Evolutionary conservation across 2,113 vertebrate genomes (phyloP).

Genomic region (Baryphthengus martii): DNA sequence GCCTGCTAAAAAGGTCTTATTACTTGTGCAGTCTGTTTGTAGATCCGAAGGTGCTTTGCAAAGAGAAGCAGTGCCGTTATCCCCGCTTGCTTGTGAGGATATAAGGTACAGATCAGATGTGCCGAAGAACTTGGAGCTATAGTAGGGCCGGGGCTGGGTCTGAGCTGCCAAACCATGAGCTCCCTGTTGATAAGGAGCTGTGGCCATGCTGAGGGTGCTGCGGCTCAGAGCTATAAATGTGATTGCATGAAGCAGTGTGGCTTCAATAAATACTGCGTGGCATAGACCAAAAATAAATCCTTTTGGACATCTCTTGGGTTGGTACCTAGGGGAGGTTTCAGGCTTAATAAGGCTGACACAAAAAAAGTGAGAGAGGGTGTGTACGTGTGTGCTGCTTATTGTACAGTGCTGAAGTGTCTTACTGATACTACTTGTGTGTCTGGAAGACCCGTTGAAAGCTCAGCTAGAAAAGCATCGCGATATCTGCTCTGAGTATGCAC

Average conservation of each 20-base stretch:
- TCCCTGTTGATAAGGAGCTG: background rate
- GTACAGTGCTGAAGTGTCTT: background rate
- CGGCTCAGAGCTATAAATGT: background rate
- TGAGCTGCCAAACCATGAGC: background rate
- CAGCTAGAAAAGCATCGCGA: background rate
- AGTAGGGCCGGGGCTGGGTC: background rate
- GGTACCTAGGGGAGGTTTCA: background rate
- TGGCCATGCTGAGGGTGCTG: background rate
- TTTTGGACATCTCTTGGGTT: background rate
- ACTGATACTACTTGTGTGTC: background rate
- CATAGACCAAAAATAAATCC: background rate
- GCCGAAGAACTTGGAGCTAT: background rate
- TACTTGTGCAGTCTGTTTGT: background rate
- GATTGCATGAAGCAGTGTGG: background rate
- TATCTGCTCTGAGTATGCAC: background rate
- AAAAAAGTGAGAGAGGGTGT: background rate
- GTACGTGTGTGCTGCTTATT: background rate
- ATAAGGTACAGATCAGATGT: background rate
- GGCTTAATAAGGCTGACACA: background rate
- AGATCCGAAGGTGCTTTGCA: background rate
- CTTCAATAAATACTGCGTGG: background rate
- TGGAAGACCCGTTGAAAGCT: background rate
- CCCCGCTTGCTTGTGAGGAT: background rate
- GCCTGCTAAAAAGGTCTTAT: background rate
- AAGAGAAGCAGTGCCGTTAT: background rate